Percentiles rank a stretch among this genome's conserved stretches.
These are phyloP conservation scores for Anaspis maculata DNA, from an alignment of 2,888 invertebrate genomes.

Conservation along the genomic window DNA sequence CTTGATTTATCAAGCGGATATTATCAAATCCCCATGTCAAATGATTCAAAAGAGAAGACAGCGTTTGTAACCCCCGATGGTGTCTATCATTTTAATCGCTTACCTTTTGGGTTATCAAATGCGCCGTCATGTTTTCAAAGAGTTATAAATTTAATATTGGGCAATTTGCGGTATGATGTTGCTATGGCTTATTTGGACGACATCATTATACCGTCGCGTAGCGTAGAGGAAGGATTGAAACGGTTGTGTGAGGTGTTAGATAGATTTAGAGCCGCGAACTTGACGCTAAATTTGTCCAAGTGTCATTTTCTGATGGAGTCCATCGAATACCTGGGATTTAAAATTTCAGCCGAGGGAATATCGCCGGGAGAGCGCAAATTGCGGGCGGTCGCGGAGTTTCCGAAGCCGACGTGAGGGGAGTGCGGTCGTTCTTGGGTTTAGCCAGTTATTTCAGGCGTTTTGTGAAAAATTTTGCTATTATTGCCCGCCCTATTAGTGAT, in stretches of 20 bases:
- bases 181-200: conserved; percentile 15
- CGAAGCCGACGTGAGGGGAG: conserved; percentile 1
- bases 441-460: conserved; percentile 11
- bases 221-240: conserved; percentile 6
- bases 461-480: conserved; percentile 16
- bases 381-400: neutral
- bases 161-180: conserved; percentile 4
- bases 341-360: neutral
- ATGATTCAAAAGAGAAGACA: conserved; percentile 5
- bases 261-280: conserved; percentile 4
- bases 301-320: conserved; percentile 8
- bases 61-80: conserved; percentile 11
- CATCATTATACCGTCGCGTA: conserved; percentile 9
- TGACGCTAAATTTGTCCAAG: conserved; percentile 11
- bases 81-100: conserved; percentile 4
- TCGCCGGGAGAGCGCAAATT: neutral
- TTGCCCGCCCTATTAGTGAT: conserved; percentile 23
- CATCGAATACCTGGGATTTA: conserved; percentile 10
- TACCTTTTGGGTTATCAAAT: conserved; percentile 5
- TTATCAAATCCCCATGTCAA: conserved; percentile 7
- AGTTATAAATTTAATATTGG: conserved; percentile 5
- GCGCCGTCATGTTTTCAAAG: conserved; percentile 3
- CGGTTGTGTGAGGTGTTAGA: conserved; percentile 3
- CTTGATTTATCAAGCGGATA: conserved; percentile 7
- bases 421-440: conserved; percentile 9